These are phyloP conservation scores for Monarcha castaneiventris DNA, from an alignment of 2,113 vertebrate species.

Conservation along the genomic window DNA sequence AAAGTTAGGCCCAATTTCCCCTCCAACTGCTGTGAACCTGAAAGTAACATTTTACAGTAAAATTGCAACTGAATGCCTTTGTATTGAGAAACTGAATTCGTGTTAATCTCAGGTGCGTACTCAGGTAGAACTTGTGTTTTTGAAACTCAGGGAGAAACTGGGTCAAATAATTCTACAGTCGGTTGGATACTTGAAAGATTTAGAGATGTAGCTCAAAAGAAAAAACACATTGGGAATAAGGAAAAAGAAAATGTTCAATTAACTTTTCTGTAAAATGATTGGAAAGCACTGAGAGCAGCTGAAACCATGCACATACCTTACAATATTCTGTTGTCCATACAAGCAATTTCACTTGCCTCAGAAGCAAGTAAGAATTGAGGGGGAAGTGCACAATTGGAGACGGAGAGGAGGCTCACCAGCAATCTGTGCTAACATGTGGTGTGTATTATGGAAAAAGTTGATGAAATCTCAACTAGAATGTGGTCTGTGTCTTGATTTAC, in stretches of 20 bases:
- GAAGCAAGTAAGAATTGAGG: not conserved
- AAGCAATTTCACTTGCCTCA: not conserved
- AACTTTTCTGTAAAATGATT: not conserved
- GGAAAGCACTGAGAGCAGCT: not conserved
- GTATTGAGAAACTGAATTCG: not conserved
- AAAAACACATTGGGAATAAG: not conserved
- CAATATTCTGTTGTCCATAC: not conserved
- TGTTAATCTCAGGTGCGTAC: not conserved
- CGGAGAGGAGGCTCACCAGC: not conserved
- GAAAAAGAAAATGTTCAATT: not conserved
- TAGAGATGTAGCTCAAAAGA: not conserved
- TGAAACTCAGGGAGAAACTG: not conserved
- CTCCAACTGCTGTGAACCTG: not conserved
- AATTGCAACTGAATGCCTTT: not conserved
- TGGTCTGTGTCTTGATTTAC: slow-evolving; percentile 27
- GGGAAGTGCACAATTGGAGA: not conserved
- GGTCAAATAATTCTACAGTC: not conserved
- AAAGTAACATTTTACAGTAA: not conserved
- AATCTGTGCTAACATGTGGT: slow-evolving; percentile 44
- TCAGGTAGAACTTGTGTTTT: not conserved
- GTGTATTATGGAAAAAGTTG: slow-evolving; percentile 19
- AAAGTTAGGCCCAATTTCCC: not conserved
- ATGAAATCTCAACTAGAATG: slow-evolving; percentile 35
- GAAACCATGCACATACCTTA: not conserved
- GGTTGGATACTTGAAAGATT: not conserved